Percentiles rank a stretch among this genome's conserved stretches.
Conservation (phyloP, 2,113 vertebrate genomes). For the Syngnathus typhle region DNA sequence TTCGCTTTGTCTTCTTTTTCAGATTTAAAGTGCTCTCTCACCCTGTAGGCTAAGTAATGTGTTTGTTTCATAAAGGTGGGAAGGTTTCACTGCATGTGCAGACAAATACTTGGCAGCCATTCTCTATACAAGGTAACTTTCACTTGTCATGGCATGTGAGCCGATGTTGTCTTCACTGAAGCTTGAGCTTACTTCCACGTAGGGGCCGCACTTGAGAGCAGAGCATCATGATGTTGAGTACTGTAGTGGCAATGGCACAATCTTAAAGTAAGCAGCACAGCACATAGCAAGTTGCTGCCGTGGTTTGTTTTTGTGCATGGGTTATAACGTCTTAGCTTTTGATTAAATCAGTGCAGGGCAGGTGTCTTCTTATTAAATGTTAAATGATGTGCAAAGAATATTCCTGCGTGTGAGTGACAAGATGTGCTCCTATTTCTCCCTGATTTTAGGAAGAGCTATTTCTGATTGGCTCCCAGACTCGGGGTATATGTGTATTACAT, state of each 20-base stretch:
- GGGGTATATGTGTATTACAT: slow-evolving; percentile 72
- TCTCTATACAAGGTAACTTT: slow-evolving; percentile 27
- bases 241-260: slow-evolving; percentile 11
- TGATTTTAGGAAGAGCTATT: slow-evolving; percentile 56
- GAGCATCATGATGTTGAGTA: background rate
- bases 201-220: slow-evolving; percentile 24
- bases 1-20: background rate
- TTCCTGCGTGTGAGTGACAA: slow-evolving; percentile 36
- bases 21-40: slow-evolving; percentile 40
- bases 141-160: slow-evolving; percentile 49
- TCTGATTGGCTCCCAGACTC: slow-evolving; percentile 71
- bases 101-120: slow-evolving; percentile 19
- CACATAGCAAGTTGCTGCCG: slow-evolving; percentile 22
- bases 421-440: slow-evolving; percentile 50
- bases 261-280: slow-evolving; percentile 14
- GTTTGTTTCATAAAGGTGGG: slow-evolving; percentile 38
- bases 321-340: background rate
- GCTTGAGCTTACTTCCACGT: slow-evolving; percentile 10
- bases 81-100: slow-evolving; percentile 35
- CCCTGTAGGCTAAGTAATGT: slow-evolving; percentile 48
- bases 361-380: slow-evolving; percentile 47
- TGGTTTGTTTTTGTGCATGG: slow-evolving; percentile 7
- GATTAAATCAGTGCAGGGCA: slow-evolving; percentile 38
- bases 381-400: slow-evolving; percentile 54
- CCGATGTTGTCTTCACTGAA: slow-evolving; percentile 32